Base-by-base conservation (phyloP, 1,140 invertebrate genomes). In the Drosophila ercepeae region DNA sequence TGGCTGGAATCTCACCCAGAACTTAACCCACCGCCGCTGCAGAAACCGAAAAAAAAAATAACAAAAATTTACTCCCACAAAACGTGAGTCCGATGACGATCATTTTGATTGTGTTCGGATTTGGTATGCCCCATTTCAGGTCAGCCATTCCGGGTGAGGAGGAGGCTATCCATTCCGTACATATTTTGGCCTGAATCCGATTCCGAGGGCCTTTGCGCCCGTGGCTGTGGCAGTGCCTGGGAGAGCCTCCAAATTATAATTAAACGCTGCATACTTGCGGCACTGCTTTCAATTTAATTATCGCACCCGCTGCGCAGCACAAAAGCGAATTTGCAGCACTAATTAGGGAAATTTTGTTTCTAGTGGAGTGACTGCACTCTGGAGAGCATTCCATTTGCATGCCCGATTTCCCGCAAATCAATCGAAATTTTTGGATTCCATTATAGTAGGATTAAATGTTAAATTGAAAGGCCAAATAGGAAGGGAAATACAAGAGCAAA, bases 261-360 rank as follows among this genome's bases (percentile, higher is more conserved):
- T 88, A 88, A 88, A 82, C 70, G 78, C 73, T 75, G 82, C 60
- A 77, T 82, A 82, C 64, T 88, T 88, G 46, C 44, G 48, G 82
- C 42, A 53, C 65, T 34, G 64, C 71, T 72, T 76, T 76, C 72
- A 86, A 81, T 84, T 84, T 73, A 84, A 84, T 86, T 84, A 74
- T 68, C 63, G 67, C 64, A 67, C 60, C 51, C 36, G 36, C 36
- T 14, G 36, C 70, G 64, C 58, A 55, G 39, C 59, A 67, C 75
- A 65, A 71, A 65, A 82, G 74, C 79, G 68, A 55, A 63, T 77
- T 77, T 88, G 46, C 68, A 45, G 72, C 68, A 79, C 82, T 88
- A 86, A 88, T 86, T 86, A 86, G 77, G 81, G 49, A 77, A 63
- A 67, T 68, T 67, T 67, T 53, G 61, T 68, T 68, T 67, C 39